Conservation (phyloP, 2,888 invertebrate genomes). For the Cataglyphis altisquamis region DNA sequence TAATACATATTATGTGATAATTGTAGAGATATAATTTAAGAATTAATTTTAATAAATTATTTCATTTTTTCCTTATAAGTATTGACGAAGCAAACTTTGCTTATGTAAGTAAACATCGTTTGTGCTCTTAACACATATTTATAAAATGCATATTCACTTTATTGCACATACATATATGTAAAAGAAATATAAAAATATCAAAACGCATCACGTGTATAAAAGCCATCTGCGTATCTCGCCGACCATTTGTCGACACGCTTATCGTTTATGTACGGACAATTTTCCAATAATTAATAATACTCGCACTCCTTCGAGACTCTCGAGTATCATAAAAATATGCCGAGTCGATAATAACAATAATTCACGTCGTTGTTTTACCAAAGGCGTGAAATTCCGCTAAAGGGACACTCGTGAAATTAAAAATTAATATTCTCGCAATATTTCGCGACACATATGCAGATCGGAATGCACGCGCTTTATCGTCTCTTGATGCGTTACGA, state of each 20-base stretch:
- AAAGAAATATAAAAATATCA: background rate
- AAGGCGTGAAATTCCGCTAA: slow-evolving; percentile 43
- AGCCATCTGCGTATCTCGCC: slow-evolving; percentile 14
- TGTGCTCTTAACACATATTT: background rate
- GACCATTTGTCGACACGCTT: slow-evolving; percentile 23
- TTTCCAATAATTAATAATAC: slow-evolving; percentile 51
- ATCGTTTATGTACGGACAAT: slow-evolving; percentile 29
- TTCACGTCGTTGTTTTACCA: slow-evolving; percentile 30
- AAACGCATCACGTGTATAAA: slow-evolving; percentile 10
- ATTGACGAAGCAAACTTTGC: background rate
- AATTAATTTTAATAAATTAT: background rate
- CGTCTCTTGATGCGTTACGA: background rate
- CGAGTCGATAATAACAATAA: slow-evolving; percentile 28
- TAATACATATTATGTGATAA: background rate
- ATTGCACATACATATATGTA: background rate
- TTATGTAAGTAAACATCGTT: background rate
- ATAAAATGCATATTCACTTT: background rate
- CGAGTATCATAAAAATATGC: slow-evolving; percentile 12
- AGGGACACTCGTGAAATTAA: slow-evolving; percentile 33
- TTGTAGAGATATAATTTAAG: background rate
- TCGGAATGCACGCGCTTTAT: slow-evolving; percentile 31
- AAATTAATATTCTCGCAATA: slow-evolving; percentile 18
- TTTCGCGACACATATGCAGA: slow-evolving; percentile 14
- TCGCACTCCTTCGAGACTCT: slow-evolving; percentile 18
- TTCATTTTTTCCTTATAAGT: background rate